Evolutionary conservation across 2,888 invertebrate species (phyloP), one percentile per base, ranked within the genome.

Genomic region (Sinelater perroti): DNA sequence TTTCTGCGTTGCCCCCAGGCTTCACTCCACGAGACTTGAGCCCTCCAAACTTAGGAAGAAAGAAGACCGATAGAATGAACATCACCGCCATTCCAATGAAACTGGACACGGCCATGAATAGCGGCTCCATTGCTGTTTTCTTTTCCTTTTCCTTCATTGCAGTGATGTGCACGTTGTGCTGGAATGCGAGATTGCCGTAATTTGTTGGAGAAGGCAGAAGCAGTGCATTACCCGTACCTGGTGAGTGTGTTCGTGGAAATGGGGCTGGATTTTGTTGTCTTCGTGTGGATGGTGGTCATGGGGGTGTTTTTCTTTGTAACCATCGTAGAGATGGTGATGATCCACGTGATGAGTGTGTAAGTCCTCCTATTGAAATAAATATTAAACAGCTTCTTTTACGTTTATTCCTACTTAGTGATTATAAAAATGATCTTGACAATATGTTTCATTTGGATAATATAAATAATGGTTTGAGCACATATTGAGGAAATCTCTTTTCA

Each of bases 31-130:
- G 44, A 3, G 73, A 66, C 60, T 73, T 73, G 1, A 70, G 49
- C 7, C 63, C 64, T 33, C 75, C 75, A 44, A 82, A 72, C 65
- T 80, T 80, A 1, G 83, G 83, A 26, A 83, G 64, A 53, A 83
- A 75, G 3, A 83, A 64, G 36, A 82, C 77, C 0, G 82, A 81
- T 47, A 82, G 69, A 57, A 82, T 79, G 63, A 83, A 82, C 72
- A 83, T 76, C 11, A 83, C 74, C 0, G 83, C 81, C 78, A 83
- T 80, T 7, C 82, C 82, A 44, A 83, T 75, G 63, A 83, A 83
- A 11, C 83, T 81, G n/a, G 83, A 82, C 62, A 83, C 80, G 3
- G 83, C 83, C 78, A 82, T 79, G 62, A 83, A 83, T 4, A 84
- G 72, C 10, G 83, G 83, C 67, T 82, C 81, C 33, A 82, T 66